Evolutionary conservation across 1,140 invertebrate genomes (phyloP).

Genomic region (Phymorhynchus buccinoides): DNA sequence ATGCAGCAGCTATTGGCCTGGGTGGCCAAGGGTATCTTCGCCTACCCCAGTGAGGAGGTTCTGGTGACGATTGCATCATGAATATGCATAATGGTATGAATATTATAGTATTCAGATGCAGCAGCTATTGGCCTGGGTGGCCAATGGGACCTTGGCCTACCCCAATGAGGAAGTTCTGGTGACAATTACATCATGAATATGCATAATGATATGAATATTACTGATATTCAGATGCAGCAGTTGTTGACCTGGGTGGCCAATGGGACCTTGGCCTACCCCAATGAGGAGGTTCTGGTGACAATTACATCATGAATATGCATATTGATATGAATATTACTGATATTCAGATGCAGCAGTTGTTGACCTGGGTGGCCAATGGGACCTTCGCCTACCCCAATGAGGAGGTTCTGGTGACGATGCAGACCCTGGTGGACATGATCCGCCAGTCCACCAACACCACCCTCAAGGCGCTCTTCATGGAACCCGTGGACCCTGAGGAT

Average conservation of each 20-base stretch:
- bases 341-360: conserved; percentile 1
- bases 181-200: too few species aligned
- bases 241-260: background rate
- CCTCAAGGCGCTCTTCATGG: background rate
- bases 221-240: conserved; percentile 9
- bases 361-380: background rate
- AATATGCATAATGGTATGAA: too few species aligned
- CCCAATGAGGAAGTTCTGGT: background rate
- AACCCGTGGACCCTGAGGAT: background rate
- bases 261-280: background rate
- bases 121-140: background rate
- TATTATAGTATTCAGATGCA: too few species aligned
- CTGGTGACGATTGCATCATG: background rate
- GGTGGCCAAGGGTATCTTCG: background rate
- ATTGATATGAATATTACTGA: too few species aligned
- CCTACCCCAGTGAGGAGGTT: background rate
- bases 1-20: background rate
- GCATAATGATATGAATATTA: too few species aligned
- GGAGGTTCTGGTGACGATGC: background rate
- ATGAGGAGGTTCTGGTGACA: background rate
- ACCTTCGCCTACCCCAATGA: background rate
- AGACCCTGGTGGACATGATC: background rate
- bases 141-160: background rate
- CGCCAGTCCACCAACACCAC: background rate
- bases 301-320: too few species aligned